Percentiles rank a stretch among this genome's conserved stretches.
phyloP scores from a whole-genome alignment of 2,888 invertebrate species.

The Cartodere bifasciata region DNA sequence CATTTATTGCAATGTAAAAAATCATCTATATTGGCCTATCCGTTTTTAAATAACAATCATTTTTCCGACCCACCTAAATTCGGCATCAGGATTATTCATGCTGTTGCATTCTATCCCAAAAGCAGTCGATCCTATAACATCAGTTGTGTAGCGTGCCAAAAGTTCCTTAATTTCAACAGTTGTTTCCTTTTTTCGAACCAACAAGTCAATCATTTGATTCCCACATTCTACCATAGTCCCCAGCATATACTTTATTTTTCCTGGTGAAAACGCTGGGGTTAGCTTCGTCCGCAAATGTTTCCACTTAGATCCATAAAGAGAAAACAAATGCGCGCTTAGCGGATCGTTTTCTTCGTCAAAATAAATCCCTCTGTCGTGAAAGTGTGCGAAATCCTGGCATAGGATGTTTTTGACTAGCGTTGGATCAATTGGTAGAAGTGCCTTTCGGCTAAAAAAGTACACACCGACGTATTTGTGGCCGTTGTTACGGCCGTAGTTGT shows the following conservation, averaged over 20 bases:
- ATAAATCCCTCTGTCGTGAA: conserved; percentile 52
- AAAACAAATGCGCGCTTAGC: conserved; percentile 46
- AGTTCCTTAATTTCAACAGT: conserved; percentile 37
- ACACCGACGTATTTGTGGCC: conserved; percentile 40
- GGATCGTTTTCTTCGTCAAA: conserved; percentile 48
- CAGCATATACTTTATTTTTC: conserved; percentile 54
- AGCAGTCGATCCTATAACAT: conserved; percentile 47
- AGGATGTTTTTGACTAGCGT: conserved; percentile 46
- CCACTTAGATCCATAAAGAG: conserved; percentile 47
- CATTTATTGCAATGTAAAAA: no score
- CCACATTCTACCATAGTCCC: conserved; percentile 44
- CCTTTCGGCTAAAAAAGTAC: conserved; percentile 48
- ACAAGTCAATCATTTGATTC: conserved; percentile 36
- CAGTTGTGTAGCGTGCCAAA: conserved; percentile 46
- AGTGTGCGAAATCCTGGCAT: conserved; percentile 46
- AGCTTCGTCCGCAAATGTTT: conserved; percentile 47
- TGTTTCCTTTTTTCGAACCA: conserved; percentile 24
- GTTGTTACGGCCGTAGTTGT: conserved; percentile 36
- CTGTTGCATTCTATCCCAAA: conserved; percentile 50
- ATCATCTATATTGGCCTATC: no score
- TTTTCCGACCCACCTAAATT: no score
- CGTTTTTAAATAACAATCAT: no score
- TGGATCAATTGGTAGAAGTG: conserved; percentile 48
- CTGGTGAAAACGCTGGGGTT: conserved; percentile 53
- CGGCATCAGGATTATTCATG: conserved; percentile 40